Base-by-base conservation (phyloP, 2,113 vertebrate genomes). In the Lamprotornis superbus region DNA sequence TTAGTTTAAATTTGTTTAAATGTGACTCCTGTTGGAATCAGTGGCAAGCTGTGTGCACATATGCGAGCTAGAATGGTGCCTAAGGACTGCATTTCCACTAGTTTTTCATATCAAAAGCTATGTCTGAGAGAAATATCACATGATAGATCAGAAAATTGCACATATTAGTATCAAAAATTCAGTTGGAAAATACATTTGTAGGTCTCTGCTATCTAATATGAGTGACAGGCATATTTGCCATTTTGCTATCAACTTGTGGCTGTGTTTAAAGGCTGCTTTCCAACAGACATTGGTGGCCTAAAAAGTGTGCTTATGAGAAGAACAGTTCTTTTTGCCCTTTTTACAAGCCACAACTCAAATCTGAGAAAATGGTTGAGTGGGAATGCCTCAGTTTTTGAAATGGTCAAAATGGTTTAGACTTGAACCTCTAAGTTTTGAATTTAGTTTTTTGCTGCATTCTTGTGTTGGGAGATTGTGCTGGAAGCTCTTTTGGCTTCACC, bases 21-120 rank as follows among this genome's bases (percentile, higher is more conserved):
- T 93, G 88, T 90, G 83, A 89, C 95, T 96, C 95, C 90, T 92
- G 93, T 95, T 90, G 90, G 89, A 96, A 94, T 94, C 86, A 46
- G 86, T 96, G 77, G 94, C 88, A 96, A 97, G 94, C 96, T 97
- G 95, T 96, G 96, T 96, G 88, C 94, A 87, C 95, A 96, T 96
- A 93, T 93, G 92, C 7, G 90, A 93, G 69, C 68, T 78, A 93
- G 80, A 95, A 61, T 10, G 79, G n/a, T 83, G 93, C 83, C 92
- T 84, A 93, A 93, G 89, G 93, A 96, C 76, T 89, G 64, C 27
- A 42, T 90, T 96, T 90, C 73, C 60, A 93, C 73, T 47, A 68
- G 90, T 91, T 95, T 93, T 96, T 95, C 86, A 76, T 87, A 65
- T 50, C 44, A 82, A 24, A 87, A 95, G 44, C 74, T 39, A 22